phyloP scores from a whole-genome alignment of 2,888 invertebrate genomes.

The Lepidocyrtinus sp. region DNA sequence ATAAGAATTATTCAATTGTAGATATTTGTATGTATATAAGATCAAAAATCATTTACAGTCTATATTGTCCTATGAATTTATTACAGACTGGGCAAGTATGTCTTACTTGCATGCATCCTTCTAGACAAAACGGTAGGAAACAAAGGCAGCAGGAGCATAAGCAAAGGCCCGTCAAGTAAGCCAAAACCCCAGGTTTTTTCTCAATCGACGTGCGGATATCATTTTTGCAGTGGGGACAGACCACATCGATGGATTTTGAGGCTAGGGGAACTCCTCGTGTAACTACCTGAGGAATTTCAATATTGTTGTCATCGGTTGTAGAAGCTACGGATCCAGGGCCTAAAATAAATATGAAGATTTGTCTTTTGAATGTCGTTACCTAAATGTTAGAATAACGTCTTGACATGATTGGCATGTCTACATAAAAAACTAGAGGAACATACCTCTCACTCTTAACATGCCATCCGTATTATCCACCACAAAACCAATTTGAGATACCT shows the following conservation, averaged over 20 bases:
- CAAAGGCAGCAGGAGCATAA: constrained; percentile 41
- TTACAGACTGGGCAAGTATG: constrained; percentile 44
- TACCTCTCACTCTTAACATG: constrained; percentile 24
- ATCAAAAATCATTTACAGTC: no score
- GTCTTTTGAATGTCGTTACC: not conserved
- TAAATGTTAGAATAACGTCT: not conserved
- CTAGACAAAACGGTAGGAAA: constrained; percentile 37
- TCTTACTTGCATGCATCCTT: constrained; percentile 41
- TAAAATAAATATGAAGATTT: not conserved
- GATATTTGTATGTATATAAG: no score
- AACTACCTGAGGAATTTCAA: constrained; percentile 2
- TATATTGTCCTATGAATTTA: constrained; percentile 37
- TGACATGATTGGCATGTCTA: not conserved
- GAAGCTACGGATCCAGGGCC: not conserved
- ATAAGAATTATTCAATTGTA: no score
- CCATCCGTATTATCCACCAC: not conserved
- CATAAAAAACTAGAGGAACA: not conserved
- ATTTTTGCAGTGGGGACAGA: constrained; percentile 44
- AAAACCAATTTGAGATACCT: not conserved
- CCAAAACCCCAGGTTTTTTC: constrained; percentile 40
- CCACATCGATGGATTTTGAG: constrained; percentile 43
- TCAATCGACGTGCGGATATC: constrained; percentile 41
- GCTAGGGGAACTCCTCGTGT: constrained; percentile 33
- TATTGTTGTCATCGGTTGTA: not conserved
- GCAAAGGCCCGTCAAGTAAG: constrained; percentile 37